Base-by-base conservation (phyloP, 2,888 invertebrate genomes). In the Eucera pruinosa region DNA sequence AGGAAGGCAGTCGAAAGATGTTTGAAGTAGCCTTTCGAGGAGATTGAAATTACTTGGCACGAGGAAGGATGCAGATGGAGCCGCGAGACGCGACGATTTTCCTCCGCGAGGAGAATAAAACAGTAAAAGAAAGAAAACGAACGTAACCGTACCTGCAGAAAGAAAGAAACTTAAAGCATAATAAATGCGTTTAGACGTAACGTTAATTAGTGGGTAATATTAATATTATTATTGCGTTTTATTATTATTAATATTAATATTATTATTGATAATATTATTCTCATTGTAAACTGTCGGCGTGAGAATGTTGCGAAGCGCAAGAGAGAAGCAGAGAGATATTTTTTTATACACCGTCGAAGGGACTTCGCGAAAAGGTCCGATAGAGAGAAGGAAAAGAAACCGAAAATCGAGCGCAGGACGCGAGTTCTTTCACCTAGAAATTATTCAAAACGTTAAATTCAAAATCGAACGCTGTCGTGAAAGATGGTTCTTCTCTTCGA, bases 131-230 rank as follows among this genome's bases (percentile, higher is more conserved):
- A 52, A 62, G 30, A 50, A 47, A 66, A 71, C 61, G 71, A 81
- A 70, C 68, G 70, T 79, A 85, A 83, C 80, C 80, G 88, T 88
- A 88, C 88, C 88, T 88, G 88, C 85, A 78, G 73, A 78, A 84
- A 69, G 73, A 83, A 82, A 77, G 72, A 78, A 77, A 83, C 74
- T 82, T 61, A 83, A 81, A 79, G 82, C 84, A 82, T 87, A 85
- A 88, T 86, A 75, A 77, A 86, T 84, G 83, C 83, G 82, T 87
- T 76, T 85, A 88, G 79, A 82, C 81, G 80, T 88, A 88, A 85
- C 86, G 86, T 86, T 87, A 87, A 86, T 82, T 87, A 86, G 86
- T 82, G 76, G 77, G 73, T 86, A 86, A 81, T 80, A 76, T 82
- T 82, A 86, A 77, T 78, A 80, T 66, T 85, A 84, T 84, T 80